These are phyloP conservation scores for Craseonycteris thonglongyai DNA, from an alignment of 2,113 vertebrate species.

Conservation along the genomic window DNA sequence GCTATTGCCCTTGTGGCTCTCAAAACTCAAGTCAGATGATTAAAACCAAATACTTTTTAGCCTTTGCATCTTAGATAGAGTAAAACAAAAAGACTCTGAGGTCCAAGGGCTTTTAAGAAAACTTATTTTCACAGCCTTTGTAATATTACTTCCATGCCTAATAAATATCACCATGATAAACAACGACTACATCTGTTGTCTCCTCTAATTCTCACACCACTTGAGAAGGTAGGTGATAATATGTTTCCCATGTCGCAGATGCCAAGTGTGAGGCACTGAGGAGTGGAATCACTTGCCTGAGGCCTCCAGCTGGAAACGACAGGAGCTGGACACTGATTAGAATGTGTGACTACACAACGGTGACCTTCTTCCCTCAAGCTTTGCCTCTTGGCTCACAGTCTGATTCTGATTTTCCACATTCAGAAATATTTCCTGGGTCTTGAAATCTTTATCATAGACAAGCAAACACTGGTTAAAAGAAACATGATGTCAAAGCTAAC, in stretches of 20 bases:
- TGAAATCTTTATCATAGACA: neutral
- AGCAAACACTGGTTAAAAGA: neutral
- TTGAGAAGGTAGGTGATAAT: neutral
- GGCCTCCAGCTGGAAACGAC: neutral
- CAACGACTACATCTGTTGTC: neutral
- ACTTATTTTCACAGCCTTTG: neutral
- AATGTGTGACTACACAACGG: neutral
- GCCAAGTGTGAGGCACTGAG: neutral
- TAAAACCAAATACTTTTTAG: neutral
- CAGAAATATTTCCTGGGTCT: neutral
- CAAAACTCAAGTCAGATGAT: neutral
- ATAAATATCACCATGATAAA: neutral
- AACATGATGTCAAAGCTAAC: neutral
- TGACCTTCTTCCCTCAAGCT: neutral
- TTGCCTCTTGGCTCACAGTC: neutral
- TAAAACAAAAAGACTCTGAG: neutral
- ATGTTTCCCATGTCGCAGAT: neutral
- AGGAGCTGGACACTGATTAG: neutral
- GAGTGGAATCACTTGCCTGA: neutral
- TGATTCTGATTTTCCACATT: neutral
- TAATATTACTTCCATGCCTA: neutral
- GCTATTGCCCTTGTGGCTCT: neutral
- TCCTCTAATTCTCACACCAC: neutral
- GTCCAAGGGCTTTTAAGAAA: neutral
- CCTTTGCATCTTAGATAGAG: neutral